Base-by-base conservation (phyloP, 2,113 vertebrate genomes). In the Rattus norvegicus region DNA sequence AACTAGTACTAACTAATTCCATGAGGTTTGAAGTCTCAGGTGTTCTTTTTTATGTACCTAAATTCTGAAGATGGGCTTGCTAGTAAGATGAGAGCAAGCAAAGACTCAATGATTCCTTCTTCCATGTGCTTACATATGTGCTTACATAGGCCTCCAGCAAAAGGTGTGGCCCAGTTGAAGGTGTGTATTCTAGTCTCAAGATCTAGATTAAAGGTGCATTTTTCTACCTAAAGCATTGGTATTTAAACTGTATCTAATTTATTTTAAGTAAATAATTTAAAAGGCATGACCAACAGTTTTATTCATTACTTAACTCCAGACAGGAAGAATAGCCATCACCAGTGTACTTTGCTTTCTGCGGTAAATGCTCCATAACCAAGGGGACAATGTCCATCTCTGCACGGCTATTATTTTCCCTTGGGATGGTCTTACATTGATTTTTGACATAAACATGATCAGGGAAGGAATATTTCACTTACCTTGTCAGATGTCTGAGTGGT, bases 91-190 rank as follows among this genome's bases (percentile, higher is more conserved):
- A 54, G 28, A 16, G 26, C 16, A 5, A 80, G 77, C 49, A 80
- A 1, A 20, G 7, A 20, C 1, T 2, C 13, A 47, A 1, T 5
- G 7, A 3, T 79, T 79, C 47, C 1, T 11, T 33, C 77, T 54
- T 54, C 77, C 49, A 5, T 54, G 30, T 36, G 26, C 76, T 79
- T 79, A 30, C 2, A 76, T 79, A 5, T 54, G 30, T 36, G 26
- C 76, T 79, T 79, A 30, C 2, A 76, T 79, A 54, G 13, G 49
- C 47, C 8, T 4, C 12, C 16, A 22, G 30, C 28, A 12, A 17
- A 56, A 56, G 30, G 30, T 30, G 7, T 36, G 49, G 17, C 30
- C 47, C 47, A 52, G 16, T 17, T 77, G 24, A 16, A 6, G 47
- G 13, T 77, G 75, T 49, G 13, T 77, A 2, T 77, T 16, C 75